phyloP scores from a whole-genome alignment of 1,140 invertebrate genomes.

The Ectropis grisescens region DNA sequence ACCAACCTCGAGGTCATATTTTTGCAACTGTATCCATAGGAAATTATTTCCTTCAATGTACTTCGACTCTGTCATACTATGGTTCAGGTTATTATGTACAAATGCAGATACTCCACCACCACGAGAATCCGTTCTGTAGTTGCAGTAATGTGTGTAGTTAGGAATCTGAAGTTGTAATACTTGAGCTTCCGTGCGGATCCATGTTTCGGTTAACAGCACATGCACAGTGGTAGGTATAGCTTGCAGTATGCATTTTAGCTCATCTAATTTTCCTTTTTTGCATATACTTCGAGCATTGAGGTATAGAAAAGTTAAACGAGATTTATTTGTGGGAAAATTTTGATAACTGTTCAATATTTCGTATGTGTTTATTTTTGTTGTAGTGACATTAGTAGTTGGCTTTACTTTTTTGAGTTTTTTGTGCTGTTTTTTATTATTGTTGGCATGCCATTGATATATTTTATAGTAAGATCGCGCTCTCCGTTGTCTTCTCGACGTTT shows the following conservation, averaged over 20 bases:
- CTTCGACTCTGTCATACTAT: not conserved
- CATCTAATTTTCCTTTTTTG: conserved; percentile 8
- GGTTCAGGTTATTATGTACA: not conserved
- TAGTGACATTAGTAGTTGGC: not conserved
- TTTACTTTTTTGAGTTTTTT: not conserved
- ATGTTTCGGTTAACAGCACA: not conserved
- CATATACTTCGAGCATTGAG: too few relatives aligned
- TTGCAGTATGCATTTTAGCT: not conserved
- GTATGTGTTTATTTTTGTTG: not conserved
- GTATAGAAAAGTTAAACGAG: too few relatives aligned
- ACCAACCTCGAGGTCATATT: not conserved
- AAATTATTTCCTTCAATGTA: not conserved
- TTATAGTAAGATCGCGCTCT: not conserved
- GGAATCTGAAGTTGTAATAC: not conserved
- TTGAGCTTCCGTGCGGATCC: not conserved
- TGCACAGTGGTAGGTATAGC: not conserved
- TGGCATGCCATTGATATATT: not conserved
- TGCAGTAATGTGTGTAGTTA: not conserved
- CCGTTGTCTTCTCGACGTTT: not conserved
- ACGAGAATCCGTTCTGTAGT: not conserved
- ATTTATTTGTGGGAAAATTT: conserved; percentile 5
- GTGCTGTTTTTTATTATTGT: not conserved
- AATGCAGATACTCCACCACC: not conserved
- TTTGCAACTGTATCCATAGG: not conserved
- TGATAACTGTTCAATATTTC: conserved; percentile 2